These are phyloP conservation scores for Nasua narica DNA, from an alignment of 2,797 vertebrate species.

Conservation along the genomic window DNA sequence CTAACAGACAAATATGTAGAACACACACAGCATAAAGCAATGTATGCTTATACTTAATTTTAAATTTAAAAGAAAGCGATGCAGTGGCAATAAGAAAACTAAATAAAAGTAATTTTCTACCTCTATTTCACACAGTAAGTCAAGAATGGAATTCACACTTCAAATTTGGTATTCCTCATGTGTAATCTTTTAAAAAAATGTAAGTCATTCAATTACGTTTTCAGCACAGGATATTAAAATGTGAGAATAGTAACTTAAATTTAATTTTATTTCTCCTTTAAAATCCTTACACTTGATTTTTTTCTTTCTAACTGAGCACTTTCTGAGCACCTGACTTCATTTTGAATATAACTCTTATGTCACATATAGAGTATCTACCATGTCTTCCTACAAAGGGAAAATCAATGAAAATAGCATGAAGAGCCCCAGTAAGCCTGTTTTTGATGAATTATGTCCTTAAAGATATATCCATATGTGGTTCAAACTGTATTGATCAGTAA, in stretches of 20 bases:
- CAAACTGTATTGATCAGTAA: conserved; percentile 68
- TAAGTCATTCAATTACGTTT: not conserved
- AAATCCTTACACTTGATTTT: not conserved
- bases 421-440: conserved; percentile 37
- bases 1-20: not conserved
- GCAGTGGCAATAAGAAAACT: not conserved
- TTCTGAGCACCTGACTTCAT: conserved; percentile 19
- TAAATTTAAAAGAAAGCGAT: not conserved
- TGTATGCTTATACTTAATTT: not conserved
- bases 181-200: not conserved
- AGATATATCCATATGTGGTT: conserved; percentile 57
- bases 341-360: conserved; percentile 47
- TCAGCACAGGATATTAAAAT: conserved; percentile 27
- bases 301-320: not conserved
- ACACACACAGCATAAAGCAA: not conserved
- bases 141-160: not conserved
- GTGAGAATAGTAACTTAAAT: not conserved
- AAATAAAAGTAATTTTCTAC: conserved; percentile 11
- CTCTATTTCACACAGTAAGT: not conserved
- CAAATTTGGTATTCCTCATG: not conserved
- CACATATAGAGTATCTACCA: conserved; percentile 45
- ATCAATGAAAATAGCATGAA: conserved; percentile 66
- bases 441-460: conserved; percentile 76
- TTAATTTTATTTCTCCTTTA: not conserved
- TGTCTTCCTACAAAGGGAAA: conserved; percentile 45